Evolutionary conservation across 2,888 invertebrate genomes (phyloP), one percentile per base, ranked within the genome.

Genomic region (Diadegma fenestrale): DNA sequence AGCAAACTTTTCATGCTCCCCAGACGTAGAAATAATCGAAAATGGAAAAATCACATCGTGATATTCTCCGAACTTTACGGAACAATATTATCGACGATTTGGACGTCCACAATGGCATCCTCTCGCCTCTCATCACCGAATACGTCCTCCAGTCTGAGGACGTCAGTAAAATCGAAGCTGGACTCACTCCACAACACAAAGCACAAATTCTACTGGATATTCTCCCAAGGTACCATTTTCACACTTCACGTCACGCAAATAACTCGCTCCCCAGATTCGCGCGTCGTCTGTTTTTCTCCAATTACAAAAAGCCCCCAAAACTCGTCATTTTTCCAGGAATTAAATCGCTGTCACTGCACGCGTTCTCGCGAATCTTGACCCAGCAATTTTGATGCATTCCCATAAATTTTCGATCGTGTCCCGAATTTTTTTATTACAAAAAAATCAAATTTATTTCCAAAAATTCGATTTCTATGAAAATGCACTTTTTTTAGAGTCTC

Each of bases 31-130:
- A 48, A 26, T 63, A 6, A 73, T 22, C 43, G n/a, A 83, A 86
- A 43, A 93, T 93, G 93, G 91, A 92, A n/a, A 84, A 85, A 58
- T 71, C 84, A 61, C 91, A 93, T 80, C 71, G 84, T 77, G 87
- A 92, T 14, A 90, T 93, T 77, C 89, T 93, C 22, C 79, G 19
- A 7, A 51, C 14, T 61, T 80, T 91, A 63, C 87, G 89, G 30
- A 85, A 73, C 3, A 86, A 80, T 48, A 90, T 93, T 73, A 76
- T 91, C 19, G 88, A 90, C 33, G 93, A 93, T 85, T 75, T 93
- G 26, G 90, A 93, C 87, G 90, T 93, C 10, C 76, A 89, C 58
- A 93, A 93, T 88, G 91, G 90, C 2, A 89, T 93, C 33, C 85
- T 93, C 72, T 37, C 86, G 45, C 88, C 89, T n/a, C 80, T 93